These are phyloP conservation scores for Epinotia demarniana DNA, from an alignment of 2,888 invertebrate genomes.

Conservation along the genomic window DNA sequence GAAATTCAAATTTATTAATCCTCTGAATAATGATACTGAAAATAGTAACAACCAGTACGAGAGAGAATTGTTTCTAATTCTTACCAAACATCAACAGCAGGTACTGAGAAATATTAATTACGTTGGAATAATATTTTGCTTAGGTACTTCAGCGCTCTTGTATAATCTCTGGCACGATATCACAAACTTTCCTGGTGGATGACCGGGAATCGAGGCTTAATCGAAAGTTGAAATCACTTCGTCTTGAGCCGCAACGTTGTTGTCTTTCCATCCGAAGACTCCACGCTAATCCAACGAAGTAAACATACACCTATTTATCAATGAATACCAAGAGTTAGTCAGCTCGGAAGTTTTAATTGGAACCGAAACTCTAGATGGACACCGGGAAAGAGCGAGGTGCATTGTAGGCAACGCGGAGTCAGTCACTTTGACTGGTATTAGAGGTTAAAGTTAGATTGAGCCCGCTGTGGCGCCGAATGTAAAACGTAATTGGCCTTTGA, in stretches of 20 bases:
- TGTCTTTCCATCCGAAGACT: constrained; percentile 39
- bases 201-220: constrained; percentile 53
- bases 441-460: constrained; percentile 75
- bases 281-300: constrained; percentile 24
- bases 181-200: constrained; percentile 25
- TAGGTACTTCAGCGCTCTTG: constrained; percentile 22
- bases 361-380: constrained; percentile 3
- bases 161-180: constrained; percentile 4
- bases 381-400: constrained; percentile 44
- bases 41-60: neutral
- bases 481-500: constrained; percentile 80
- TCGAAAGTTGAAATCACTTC: constrained; percentile 65
- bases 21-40: neutral
- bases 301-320: constrained; percentile 34
- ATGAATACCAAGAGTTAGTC: constrained; percentile 33
- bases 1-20: neutral
- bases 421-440: constrained; percentile 59
- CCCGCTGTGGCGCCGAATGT: constrained; percentile 71
- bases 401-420: constrained; percentile 50
- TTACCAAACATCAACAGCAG: neutral
- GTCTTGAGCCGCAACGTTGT: constrained; percentile 48
- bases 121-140: constrained; percentile 15
- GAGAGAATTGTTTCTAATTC: neutral
- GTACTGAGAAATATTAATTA: neutral
- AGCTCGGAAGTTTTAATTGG: constrained; percentile 35